phyloP scores from a whole-genome alignment of 2,888 invertebrate genomes.

The Rotaria socialis region DNA sequence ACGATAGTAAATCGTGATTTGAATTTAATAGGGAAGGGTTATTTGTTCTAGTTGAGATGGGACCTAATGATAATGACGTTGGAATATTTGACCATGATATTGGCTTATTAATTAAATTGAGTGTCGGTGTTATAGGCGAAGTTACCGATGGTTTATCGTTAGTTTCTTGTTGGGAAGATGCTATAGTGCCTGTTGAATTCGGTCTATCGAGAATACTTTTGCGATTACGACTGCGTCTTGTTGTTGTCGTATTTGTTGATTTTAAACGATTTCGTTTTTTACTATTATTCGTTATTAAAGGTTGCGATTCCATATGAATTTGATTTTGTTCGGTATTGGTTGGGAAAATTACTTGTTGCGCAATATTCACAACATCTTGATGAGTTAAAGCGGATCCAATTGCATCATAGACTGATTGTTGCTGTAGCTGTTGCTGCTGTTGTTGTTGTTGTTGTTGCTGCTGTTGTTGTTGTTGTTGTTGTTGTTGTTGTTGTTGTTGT shows the following conservation, averaged over 20 bases:
- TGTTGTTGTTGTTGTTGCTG: neutral
- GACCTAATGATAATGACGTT: neutral
- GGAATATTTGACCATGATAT: neutral
- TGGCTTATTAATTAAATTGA: conserved; percentile 18
- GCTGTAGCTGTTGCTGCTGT: neutral
- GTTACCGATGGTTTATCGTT: neutral
- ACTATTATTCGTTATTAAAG: neutral
- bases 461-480: neutral
- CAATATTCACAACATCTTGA: conserved; percentile 11
- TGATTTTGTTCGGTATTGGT: neutral
- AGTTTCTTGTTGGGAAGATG: neutral
- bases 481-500: neutral
- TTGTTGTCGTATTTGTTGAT: neutral
- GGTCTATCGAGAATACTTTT: neutral
- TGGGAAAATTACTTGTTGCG: neutral
- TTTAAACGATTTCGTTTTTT: neutral
- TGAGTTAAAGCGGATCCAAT: conserved; percentile 13
- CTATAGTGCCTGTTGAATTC: neutral
- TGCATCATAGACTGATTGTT: neutral
- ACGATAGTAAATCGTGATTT: neutral
- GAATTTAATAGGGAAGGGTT: neutral
- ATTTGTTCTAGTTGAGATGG: neutral
- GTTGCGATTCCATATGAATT: neutral
- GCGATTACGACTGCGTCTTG: neutral
- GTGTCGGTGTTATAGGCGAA: conserved; percentile 3